Conservation (phyloP, 1,140 invertebrate species). For the Pseudomyrmex pallidus region DNA sequence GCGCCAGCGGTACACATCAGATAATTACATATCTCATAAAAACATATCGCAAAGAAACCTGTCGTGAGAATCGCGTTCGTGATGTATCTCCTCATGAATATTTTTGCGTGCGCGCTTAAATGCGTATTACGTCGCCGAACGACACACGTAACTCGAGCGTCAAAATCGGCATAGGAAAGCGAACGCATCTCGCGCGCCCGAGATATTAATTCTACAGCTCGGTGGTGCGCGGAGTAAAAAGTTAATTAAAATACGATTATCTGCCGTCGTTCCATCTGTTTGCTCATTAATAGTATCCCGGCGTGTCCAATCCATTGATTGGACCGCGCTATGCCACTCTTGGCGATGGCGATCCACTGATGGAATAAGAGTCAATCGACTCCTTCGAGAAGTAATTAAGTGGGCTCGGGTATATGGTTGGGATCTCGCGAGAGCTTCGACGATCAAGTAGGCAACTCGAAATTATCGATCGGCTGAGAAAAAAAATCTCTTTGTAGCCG, state of each 20-base stretch:
- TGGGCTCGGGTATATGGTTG: not conserved
- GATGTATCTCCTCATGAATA: slow-evolving; percentile 33
- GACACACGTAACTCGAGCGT: slow-evolving; percentile 16
- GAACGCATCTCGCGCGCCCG: slow-evolving; percentile 1
- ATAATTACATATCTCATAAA: slow-evolving; percentile 29
- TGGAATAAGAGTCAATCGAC: slow-evolving; percentile 58
- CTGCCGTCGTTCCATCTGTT: slow-evolving; percentile 67
- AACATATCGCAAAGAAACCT: not conserved
- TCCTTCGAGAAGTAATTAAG: slow-evolving; percentile 69
- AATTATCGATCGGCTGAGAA: slow-evolving; percentile 62
- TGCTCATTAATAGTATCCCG: slow-evolving; percentile 71
- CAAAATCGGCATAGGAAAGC: slow-evolving; percentile 15
- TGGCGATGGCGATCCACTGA: slow-evolving; percentile 66
- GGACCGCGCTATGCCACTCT: slow-evolving; percentile 69
- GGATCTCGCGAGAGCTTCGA: slow-evolving; percentile 21
- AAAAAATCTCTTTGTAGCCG: slow-evolving; percentile 26
- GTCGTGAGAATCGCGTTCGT: not conserved
- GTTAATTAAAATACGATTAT: slow-evolving; percentile 76
- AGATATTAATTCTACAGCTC: slow-evolving; percentile 28
- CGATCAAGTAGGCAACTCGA: slow-evolving; percentile 60
- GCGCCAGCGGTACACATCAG: not conserved
- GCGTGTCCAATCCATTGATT: slow-evolving; percentile 74
- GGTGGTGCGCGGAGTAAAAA: slow-evolving; percentile 65
- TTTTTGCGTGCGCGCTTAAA: slow-evolving; percentile 20
- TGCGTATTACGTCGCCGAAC: not conserved